Base-by-base conservation (phyloP, 1,140 invertebrate genomes). In the Ectropis grisescens region DNA sequence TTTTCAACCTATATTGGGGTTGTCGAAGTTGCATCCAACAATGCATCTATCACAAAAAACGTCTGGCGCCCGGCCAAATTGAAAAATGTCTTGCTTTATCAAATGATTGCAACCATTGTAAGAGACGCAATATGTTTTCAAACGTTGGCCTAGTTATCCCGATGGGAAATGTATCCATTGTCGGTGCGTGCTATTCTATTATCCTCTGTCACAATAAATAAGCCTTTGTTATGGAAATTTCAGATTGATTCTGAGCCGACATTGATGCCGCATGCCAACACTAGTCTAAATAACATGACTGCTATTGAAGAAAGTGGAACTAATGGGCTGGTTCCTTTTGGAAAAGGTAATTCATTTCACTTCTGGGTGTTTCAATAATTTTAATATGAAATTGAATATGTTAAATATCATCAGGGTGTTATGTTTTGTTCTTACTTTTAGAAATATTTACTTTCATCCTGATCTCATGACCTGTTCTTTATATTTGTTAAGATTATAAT, bases 111-210 rank as follows among this genome's bases (percentile, higher is more conserved):
- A 58, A 46, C 51, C 23, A 61, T 64, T 66, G 58, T 62, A 41
- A 54, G 46, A 10, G 40, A 53, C 48, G 46, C 42, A 45, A 45
- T 55, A 37, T 40, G 29, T 53, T 65, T 65, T 53, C 48, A 59
- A 68, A 26, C 60, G 46, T 42, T 60, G 64, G 71, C 70, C 70
- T 41, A 72, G 53, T 52, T 75, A 42, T 45, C 47, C 26, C 44
- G 47, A 51, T 46, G 28, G 45, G 37, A 35, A 43, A 46, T 36
- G 33, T 37, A n/a, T n/a, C n/a, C n/a, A 60, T 58, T 53, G 52
- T 55, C 37, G 47, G 41, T 22, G 23, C 14, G 37, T 47, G 22
- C 47, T 48, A 64, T 61, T 58, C 46, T 47, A 62, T 61, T 58
- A 48, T 58, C 44, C 44, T 32, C 48, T 34, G 35, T 37, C 48